Percentiles rank a stretch among this genome's conserved stretches.
These are phyloP conservation scores for Myripristis jacobus DNA, from an alignment of 2,797 vertebrate genomes.

Conservation along the genomic window DNA sequence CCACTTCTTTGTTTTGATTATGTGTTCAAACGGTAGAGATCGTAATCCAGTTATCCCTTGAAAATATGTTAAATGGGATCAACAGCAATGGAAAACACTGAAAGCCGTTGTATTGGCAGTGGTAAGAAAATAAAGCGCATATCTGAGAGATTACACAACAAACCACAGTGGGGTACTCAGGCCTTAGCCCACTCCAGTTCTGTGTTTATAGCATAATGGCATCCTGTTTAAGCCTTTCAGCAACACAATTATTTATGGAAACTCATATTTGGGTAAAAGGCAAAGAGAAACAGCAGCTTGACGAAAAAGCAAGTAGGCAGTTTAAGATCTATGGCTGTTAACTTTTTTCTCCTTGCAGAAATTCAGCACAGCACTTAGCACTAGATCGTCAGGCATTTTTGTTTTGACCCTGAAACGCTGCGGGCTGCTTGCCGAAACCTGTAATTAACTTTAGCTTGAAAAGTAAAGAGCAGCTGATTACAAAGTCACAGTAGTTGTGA, in stretches of 20 bases:
- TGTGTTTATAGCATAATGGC: constrained; percentile 71
- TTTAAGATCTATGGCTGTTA: constrained; percentile 25
- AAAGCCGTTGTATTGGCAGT: constrained; percentile 84
- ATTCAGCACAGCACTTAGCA: constrained; percentile 21
- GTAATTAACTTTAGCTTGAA: constrained; percentile 76
- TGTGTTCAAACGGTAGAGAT: constrained; percentile 30
- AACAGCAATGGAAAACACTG: constrained; percentile 75
- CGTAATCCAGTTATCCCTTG: constrained; percentile 29
- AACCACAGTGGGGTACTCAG: constrained; percentile 90
- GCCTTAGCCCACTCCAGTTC: constrained; percentile 84
- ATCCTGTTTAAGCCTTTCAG: constrained; percentile 75
- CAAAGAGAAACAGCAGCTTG: constrained; percentile 38
- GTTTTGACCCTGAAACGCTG: constrained; percentile 72
- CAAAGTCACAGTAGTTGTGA: constrained; percentile 60
- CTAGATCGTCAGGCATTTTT: constrained; percentile 64
- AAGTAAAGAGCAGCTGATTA: constrained; percentile 71
- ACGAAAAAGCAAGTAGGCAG: constrained; percentile 54
- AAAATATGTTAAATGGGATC: constrained; percentile 41
- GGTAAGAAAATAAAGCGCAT: constrained; percentile 89
- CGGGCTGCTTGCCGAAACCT: constrained; percentile 69
- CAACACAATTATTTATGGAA: constrained; percentile 86
- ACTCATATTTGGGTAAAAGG: constrained; percentile 71
- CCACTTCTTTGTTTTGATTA: constrained; percentile 4
- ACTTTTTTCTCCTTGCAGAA: constrained; percentile 26
- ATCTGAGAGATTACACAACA: constrained; percentile 92